Evolutionary conservation across 2,888 invertebrate species (phyloP).

Genomic region (Acleris holmiana): DNA sequence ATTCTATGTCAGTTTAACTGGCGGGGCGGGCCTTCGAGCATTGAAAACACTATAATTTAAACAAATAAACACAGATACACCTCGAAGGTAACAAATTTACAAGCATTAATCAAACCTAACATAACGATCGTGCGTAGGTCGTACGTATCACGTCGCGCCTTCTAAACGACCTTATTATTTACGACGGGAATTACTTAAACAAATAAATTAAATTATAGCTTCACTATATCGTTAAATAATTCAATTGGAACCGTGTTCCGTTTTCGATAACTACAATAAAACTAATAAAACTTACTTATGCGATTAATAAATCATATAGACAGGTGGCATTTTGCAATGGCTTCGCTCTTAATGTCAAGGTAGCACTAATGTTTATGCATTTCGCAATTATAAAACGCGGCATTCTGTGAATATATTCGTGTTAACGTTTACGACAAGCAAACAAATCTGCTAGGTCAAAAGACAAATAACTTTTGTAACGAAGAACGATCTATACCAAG

Average conservation of each 20-base stretch:
- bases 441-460: too few relatives aligned
- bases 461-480: too few relatives aligned
- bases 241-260: slow-evolving; percentile 58
- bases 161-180: slow-evolving; percentile 53
- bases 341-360: slow-evolving; percentile 24
- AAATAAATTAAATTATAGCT: slow-evolving; percentile 66
- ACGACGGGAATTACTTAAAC: slow-evolving; percentile 59
- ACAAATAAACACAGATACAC: too few relatives aligned
- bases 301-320: slow-evolving; percentile 26
- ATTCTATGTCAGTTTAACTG: too few relatives aligned
- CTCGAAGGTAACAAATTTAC: too few relatives aligned
- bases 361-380: slow-evolving; percentile 21
- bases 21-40: too few relatives aligned
- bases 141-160: slow-evolving; percentile 42
- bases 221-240: slow-evolving; percentile 65
- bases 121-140: slow-evolving; percentile 6
- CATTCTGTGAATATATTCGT: background rate
- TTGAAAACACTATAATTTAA: too few relatives aligned
- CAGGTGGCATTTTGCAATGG: slow-evolving; percentile 22
- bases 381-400: slow-evolving; percentile 11
- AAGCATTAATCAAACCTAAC: too few relatives aligned
- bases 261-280: slow-evolving; percentile 19
- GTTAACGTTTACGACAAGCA: too few relatives aligned
- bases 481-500: background rate
- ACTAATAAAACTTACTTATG: background rate